Conservation (phyloP, 2,797 vertebrate species). For the Echiichthys vipera region DNA sequence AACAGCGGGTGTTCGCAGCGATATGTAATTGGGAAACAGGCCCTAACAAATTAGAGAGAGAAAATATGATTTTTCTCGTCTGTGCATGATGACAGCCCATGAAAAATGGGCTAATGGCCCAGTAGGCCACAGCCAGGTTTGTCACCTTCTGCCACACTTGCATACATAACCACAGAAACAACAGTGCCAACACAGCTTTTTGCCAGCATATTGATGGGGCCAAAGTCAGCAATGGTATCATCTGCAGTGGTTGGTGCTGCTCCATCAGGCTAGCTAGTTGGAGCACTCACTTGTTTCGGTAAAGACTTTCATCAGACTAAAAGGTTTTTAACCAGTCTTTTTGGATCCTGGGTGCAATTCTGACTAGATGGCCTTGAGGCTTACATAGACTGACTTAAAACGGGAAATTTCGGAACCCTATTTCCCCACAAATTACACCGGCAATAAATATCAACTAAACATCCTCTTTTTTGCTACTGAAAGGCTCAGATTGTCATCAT, state of each 20-base stretch:
- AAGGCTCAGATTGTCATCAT: no score
- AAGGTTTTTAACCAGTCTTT: constrained; percentile 55
- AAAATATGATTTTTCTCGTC: constrained; percentile 5
- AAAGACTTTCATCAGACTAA: constrained; percentile 28
- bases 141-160: constrained; percentile 64
- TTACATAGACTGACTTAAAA: not conserved
- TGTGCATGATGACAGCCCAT: constrained; percentile 27
- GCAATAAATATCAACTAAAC: no score
- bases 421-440: no score
- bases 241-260: constrained; percentile 37
- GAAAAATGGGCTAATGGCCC: constrained; percentile 40
- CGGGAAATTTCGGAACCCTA: no score
- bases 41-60: not conserved
- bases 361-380: constrained; percentile 1
- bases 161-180: constrained; percentile 24
- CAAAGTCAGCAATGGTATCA: constrained; percentile 51
- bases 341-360: not conserved
- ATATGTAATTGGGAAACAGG: constrained; percentile 7
- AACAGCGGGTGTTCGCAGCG: constrained; percentile 2
- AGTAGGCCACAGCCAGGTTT: constrained; percentile 55
- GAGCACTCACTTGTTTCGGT: constrained; percentile 11
- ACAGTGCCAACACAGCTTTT: constrained; percentile 42
- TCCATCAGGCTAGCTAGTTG: constrained; percentile 27
- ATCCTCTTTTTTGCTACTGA: no score
- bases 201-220: constrained; percentile 51